Conservation (phyloP, 2,888 invertebrate genomes). For the Tetragonisca angustula region DNA sequence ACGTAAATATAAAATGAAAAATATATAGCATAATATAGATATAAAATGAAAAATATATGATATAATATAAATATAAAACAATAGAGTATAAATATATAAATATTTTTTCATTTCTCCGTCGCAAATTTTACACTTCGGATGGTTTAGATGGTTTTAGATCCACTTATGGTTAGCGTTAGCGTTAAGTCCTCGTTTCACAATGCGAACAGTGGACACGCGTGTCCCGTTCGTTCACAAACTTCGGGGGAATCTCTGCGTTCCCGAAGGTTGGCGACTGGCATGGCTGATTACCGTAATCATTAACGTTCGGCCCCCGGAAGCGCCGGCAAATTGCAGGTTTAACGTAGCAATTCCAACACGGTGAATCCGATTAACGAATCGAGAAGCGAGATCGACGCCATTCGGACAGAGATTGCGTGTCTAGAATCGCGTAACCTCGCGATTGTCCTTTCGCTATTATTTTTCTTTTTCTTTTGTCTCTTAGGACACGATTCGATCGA, state of each 20-base stretch:
- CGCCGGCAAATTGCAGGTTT: neutral
- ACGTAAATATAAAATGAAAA: too few relatives aligned
- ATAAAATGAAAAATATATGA: too few relatives aligned
- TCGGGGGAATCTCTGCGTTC: neutral
- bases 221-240: neutral
- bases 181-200: too few relatives aligned
- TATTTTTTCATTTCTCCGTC: too few relatives aligned
- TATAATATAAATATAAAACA: too few relatives aligned
- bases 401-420: neutral
- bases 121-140: too few relatives aligned
- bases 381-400: slow-evolving; percentile 5
- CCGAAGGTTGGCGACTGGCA: neutral
- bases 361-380: slow-evolving; percentile 12
- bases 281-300: slow-evolving; percentile 5
- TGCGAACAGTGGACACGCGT: neutral
- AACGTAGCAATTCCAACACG: neutral
- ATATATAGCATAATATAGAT: too few relatives aligned
- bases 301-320: neutral
- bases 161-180: too few relatives aligned
- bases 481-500: too few relatives aligned
- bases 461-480: too few relatives aligned
- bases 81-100: too few relatives aligned
- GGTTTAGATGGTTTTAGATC: too few relatives aligned
- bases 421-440: neutral
- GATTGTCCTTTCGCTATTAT: neutral